Conservation (phyloP, 2,888 invertebrate species). For the Drosophila parthenogenetica region DNA sequence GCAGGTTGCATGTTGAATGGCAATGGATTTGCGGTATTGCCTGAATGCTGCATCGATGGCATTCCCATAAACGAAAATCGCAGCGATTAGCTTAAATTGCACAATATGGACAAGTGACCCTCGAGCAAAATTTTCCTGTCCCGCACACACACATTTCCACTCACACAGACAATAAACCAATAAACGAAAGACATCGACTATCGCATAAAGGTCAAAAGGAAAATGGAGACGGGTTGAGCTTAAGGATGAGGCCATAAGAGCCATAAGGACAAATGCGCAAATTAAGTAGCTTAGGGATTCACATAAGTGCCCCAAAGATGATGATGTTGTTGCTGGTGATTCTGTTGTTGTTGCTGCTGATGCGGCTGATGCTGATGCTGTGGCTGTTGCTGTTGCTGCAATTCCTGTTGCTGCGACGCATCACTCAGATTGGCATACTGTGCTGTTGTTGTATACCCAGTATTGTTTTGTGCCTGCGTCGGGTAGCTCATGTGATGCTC, state of each 20-base stretch:
- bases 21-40: slow-evolving; percentile 7
- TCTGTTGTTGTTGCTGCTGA: slow-evolving; percentile 57
- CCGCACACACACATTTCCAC: neutral
- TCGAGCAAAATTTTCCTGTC: slow-evolving; percentile 18
- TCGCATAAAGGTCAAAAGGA: slow-evolving; percentile 52
- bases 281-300: slow-evolving; percentile 80
- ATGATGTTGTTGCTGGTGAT: slow-evolving; percentile 71
- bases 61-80: slow-evolving; percentile 67
- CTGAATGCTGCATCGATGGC: slow-evolving; percentile 38
- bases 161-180: slow-evolving; percentile 70
- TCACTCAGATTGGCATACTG: slow-evolving; percentile 38
- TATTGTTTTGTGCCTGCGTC: slow-evolving; percentile 23
- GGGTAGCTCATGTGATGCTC: slow-evolving; percentile 60
- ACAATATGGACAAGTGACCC: slow-evolving; percentile 62
- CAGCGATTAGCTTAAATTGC: slow-evolving; percentile 77
- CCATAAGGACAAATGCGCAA: slow-evolving; percentile 58
- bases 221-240: neutral
- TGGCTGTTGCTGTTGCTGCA: slow-evolving; percentile 51
- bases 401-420: slow-evolving; percentile 62
- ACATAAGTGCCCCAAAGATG: slow-evolving; percentile 83
- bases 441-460: slow-evolving; percentile 30
- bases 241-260: slow-evolving; percentile 12
- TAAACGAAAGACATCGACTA: slow-evolving; percentile 60
- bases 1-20: slow-evolving; percentile 41
- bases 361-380: slow-evolving; percentile 68